A percentile compares a stretch with the other conserved stretches of the same genome.
These are phyloP conservation scores for Drosophila ambigua DNA, from an alignment of 1,140 invertebrate genomes.

Conservation along the genomic window DNA sequence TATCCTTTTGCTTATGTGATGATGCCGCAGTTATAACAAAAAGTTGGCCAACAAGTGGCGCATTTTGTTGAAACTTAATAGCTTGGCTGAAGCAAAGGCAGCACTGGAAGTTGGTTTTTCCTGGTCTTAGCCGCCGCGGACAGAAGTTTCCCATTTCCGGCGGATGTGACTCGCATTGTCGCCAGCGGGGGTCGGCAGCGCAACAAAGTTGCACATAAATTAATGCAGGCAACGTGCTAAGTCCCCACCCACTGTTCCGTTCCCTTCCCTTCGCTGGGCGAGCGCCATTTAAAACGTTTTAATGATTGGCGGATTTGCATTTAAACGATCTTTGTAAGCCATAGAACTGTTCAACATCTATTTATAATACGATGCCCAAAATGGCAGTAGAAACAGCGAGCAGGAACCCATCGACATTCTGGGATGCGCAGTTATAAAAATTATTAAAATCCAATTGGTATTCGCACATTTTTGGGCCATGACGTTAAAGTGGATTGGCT, in stretches of 20 bases:
- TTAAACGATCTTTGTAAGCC: conserved; percentile 58
- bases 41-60: conserved; percentile 52
- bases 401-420: conserved; percentile 21
- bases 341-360: conserved; percentile 26
- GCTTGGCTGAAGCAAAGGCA: conserved; percentile 28
- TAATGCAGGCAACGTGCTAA: conserved; percentile 64
- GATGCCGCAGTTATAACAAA: conserved; percentile 30
- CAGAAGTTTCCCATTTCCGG: conserved; percentile 69
- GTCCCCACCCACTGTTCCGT: background rate
- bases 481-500: conserved; percentile 49
- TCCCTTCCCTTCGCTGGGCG: background rate
- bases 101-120: conserved; percentile 13
- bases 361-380: conserved; percentile 26
- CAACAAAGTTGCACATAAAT: conserved; percentile 62
- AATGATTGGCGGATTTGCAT: conserved; percentile 63
- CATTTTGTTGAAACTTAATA: conserved; percentile 78
- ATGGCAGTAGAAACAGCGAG: conserved; percentile 34
- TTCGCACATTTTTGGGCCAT: conserved; percentile 21
- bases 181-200: conserved; percentile 9
- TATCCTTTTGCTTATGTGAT: conserved; percentile 18
- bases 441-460: conserved; percentile 45
- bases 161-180: conserved; percentile 64
- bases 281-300: conserved; percentile 69
- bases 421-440: conserved; percentile 48
- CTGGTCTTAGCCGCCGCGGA: conserved; percentile 11